Evolutionary conservation across 2,888 invertebrate genomes (phyloP).

Genomic region (Caradrina kadenii): DNA sequence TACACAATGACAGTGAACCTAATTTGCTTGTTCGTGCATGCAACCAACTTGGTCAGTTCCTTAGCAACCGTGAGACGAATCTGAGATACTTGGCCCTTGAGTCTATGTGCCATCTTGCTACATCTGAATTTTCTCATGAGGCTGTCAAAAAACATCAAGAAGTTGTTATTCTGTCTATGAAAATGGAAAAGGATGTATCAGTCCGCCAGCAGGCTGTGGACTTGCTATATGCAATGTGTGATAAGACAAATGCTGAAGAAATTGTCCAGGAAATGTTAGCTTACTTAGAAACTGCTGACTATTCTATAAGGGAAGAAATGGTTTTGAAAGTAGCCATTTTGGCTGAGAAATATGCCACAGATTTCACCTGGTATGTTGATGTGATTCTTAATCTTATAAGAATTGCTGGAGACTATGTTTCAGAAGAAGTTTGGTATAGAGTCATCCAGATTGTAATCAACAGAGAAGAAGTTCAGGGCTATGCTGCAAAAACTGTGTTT

Average conservation of each 20-base stretch:
- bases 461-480: constrained; percentile 99
- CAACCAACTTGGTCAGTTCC: constrained; percentile 99
- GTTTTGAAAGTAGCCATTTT: constrained; percentile 99
- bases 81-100: constrained; percentile 99
- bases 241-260: constrained; percentile 99
- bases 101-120: constrained; percentile 99
- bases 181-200: constrained; percentile 99
- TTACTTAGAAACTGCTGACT: constrained; percentile 99
- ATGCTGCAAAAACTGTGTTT: constrained; percentile 99
- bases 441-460: constrained; percentile 99
- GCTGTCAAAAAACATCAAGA: constrained; percentile 99
- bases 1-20: constrained; percentile 99
- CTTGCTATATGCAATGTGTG: constrained; percentile 99
- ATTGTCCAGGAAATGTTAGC: constrained; percentile 99
- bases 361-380: constrained; percentile 99
- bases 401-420: constrained; percentile 99
- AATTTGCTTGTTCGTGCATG: constrained; percentile 99
- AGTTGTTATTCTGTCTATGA: constrained; percentile 99
- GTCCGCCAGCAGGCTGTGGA: constrained; percentile 99
- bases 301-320: constrained; percentile 99
- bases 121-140: constrained; percentile 99
- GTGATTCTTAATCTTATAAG: constrained; percentile 99
- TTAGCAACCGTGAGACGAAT: constrained; percentile 99
- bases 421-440: constrained; percentile 99
- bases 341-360: constrained; percentile 99